Percentiles rank a stretch among this genome's conserved stretches.
Conservation (phyloP, 1,140 invertebrate species). For the Pseudobourletiella spinata region DNA sequence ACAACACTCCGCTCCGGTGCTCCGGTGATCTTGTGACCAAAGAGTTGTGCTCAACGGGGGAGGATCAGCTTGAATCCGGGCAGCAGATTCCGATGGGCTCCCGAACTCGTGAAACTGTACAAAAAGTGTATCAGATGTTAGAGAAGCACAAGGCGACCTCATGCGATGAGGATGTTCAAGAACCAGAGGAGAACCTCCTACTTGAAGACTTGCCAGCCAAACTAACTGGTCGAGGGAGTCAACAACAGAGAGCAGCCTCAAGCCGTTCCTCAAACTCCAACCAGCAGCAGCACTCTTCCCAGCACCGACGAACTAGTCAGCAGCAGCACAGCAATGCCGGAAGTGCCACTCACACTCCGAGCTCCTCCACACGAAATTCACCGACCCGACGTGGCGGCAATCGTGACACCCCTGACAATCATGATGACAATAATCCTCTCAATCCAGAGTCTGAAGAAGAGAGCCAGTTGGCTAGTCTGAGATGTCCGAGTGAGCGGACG, state of each 20-base stretch:
- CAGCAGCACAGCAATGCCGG: not conserved
- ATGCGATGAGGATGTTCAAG: slow-evolving; percentile 11
- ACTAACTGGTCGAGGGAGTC: not conserved
- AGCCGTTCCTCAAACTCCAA: not conserved
- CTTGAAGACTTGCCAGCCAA: not conserved
- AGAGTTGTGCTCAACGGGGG: not conserved
- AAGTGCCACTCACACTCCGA: not conserved
- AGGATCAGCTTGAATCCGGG: slow-evolving; percentile 31
- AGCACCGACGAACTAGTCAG: not conserved
- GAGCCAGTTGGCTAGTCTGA: slow-evolving; percentile 56
- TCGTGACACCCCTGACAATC: not conserved
- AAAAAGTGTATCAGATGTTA: slow-evolving; percentile 33
- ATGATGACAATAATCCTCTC: slow-evolving; percentile 42
- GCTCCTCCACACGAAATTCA: not conserved
- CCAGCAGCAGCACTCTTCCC: not conserved
- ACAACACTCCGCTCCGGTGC: not conserved
- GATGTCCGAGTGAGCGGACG: slow-evolving; percentile 76
- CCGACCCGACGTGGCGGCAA: not conserved
- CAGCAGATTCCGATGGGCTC: slow-evolving; percentile 36
- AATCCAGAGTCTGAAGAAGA: slow-evolving; percentile 63
- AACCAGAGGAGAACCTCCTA: not conserved
- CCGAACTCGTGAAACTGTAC: slow-evolving; percentile 31
- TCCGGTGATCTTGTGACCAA: not conserved
- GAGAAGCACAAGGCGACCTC: slow-evolving; percentile 33
- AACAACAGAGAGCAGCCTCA: slow-evolving; percentile 9